Percentiles rank a stretch among this genome's conserved stretches.
Evolutionary conservation across 2,797 vertebrate species (phyloP).

Genomic region (Prionace glauca): DNA sequence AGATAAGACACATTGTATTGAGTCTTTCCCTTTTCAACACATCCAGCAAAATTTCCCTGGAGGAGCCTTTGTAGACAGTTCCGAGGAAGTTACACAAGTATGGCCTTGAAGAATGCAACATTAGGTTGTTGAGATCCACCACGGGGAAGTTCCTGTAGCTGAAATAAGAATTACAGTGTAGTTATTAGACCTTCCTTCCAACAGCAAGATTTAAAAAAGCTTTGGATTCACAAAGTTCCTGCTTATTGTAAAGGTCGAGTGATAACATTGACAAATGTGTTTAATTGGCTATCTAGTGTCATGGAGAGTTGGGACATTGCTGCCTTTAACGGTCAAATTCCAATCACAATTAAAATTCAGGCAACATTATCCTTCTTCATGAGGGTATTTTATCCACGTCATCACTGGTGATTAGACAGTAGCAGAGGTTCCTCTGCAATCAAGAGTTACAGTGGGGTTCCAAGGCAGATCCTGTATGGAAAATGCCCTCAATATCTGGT

Average conservation of each 20-base stretch:
- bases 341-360: constrained; percentile 6
- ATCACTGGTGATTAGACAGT: not conserved
- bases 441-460: not conserved
- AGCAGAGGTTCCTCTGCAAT: not conserved
- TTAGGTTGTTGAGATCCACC: constrained; percentile 72
- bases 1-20: constrained; percentile 77
- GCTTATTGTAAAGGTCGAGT: not conserved
- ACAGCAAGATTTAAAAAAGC: not conserved
- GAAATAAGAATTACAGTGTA: constrained; percentile 47
- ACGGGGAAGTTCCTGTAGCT: constrained; percentile 90
- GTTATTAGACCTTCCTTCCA: not conserved
- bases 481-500: not conserved
- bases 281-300: not conserved
- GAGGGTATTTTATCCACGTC: not conserved
- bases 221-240: not conserved
- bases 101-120: constrained; percentile 74
- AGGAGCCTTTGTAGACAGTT: constrained; percentile 91
- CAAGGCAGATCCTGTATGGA: not conserved
- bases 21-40: constrained; percentile 71
- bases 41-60: constrained; percentile 76
- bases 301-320: not conserved
- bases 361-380: not conserved
- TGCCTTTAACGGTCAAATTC: constrained; percentile 20
- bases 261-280: constrained; percentile 11
- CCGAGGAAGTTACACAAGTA: constrained; percentile 94